Conservation (phyloP, 2,113 vertebrate genomes). For the Mystacornis crossleyi region DNA sequence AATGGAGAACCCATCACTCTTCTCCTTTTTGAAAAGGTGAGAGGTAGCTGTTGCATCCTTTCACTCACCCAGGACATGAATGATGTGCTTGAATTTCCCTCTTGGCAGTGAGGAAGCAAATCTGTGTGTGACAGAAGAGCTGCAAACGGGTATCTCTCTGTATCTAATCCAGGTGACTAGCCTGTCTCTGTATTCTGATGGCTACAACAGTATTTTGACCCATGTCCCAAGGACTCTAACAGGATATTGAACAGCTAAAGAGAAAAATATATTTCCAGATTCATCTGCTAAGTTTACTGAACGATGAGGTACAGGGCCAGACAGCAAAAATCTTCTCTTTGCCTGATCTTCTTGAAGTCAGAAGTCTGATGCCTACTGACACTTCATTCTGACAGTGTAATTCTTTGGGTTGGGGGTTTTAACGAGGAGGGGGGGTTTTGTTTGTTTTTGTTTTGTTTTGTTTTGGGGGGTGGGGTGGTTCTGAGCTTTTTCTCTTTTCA, state of each 20-base stretch:
- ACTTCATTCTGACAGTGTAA: not conserved
- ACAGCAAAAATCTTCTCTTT: not conserved
- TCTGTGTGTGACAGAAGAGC: not conserved
- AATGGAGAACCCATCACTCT: not conserved
- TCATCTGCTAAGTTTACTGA: not conserved
- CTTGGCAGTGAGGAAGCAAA: not conserved
- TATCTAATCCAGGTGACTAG: not conserved
- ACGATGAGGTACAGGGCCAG: not conserved
- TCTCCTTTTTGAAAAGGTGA: not conserved
- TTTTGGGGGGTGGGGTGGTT: no score
- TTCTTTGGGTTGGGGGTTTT: not conserved
- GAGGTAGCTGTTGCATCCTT: not conserved
- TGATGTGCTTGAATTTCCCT: not conserved
- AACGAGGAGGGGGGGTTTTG: no score
- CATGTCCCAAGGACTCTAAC: not conserved
- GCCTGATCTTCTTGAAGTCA: not conserved
- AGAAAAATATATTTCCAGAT: not conserved
- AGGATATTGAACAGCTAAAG: not conserved
- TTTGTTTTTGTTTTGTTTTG: no score
- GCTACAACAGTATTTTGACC: not conserved
- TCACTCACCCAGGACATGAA: not conserved
- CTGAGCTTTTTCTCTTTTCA: not conserved
- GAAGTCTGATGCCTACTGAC: not conserved
- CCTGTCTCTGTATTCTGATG: not conserved
- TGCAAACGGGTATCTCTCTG: not conserved